phyloP scores from a whole-genome alignment of 2,797 vertebrate genomes.

The Adelosebastes latens region DNA sequence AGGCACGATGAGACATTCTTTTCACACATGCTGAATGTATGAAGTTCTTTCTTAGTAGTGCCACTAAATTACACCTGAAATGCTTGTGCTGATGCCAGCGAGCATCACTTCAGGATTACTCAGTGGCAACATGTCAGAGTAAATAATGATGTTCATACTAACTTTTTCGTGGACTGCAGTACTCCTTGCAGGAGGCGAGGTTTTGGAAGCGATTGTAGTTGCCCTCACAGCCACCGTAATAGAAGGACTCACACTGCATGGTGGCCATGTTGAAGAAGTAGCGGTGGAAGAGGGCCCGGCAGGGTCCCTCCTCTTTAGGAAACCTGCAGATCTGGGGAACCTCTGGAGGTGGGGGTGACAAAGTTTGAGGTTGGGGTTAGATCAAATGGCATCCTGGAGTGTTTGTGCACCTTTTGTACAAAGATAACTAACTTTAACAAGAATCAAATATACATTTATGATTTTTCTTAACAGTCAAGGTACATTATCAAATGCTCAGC shows the following conservation, averaged over 20 bases:
- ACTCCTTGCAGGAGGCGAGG: conserved; percentile 81
- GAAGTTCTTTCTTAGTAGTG: not conserved
- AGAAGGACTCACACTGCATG: conserved; percentile 89
- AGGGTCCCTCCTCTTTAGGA: conserved; percentile 79
- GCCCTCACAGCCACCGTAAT: conserved; percentile 84
- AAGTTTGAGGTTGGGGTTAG: not conserved
- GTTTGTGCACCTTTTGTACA: not conserved
- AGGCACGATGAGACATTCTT: not conserved
- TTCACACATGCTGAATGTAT: not conserved
- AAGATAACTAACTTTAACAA: not conserved
- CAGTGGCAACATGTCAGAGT: not conserved
- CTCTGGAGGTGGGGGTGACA: conserved; percentile 75
- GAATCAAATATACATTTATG: not conserved
- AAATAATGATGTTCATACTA: conserved; percentile 13
- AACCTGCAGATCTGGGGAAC: conserved; percentile 88
- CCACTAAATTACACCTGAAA: not conserved
- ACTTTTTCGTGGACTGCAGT: conserved; percentile 88
- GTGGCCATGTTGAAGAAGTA: conserved; percentile 92
- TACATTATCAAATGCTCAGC: not conserved
- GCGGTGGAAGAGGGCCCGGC: conserved; percentile 72
- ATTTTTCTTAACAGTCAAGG: not conserved
- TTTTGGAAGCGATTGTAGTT: conserved; percentile 88
- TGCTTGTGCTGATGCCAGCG: not conserved
- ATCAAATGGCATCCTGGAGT: not conserved
- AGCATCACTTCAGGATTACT: not conserved